Evolutionary conservation across 2,888 invertebrate genomes (phyloP), one percentile per base, ranked within the genome.

Genomic region (Pachymerium ferrugineum): DNA sequence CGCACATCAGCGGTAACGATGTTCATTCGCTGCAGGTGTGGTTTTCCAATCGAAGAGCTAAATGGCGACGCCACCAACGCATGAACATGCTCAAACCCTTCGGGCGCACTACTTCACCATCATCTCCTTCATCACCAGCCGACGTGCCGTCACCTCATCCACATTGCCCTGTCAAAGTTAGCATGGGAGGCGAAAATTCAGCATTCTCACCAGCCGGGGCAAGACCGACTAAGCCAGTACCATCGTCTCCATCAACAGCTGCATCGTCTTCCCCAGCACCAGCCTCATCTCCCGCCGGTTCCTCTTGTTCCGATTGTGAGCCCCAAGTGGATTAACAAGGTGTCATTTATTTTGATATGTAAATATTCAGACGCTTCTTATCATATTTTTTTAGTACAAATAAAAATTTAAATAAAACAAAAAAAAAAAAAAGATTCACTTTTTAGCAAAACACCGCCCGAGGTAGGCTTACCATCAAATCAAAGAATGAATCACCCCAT

Each of bases 41-140:
- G 95, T 95, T 95, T 93, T 95, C 94, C 89, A 95, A 95, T 91
- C 93, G 95, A 91, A 91, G 95, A 87, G 95, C 95, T 86, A 95
- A 95, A 88, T 95, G 94, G 94, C 90, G 95, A 85, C 92, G 95
- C 83, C 94, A 95, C 86, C 94, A 95, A 85, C 91, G 94, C 84
- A 93, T 94, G 92, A 93, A 91, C 86, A 89, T 93, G 81, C 88
- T 93, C 73, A 75, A 77, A 31, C 78, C 78, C 16, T 77, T 76
- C 72, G 70, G 73, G 74, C 75, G 70, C 75, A 74, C 75, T 73
- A 70, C 75, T n/a, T 28, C 74, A 74, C 72, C 76, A 81, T 79
- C 78, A 79, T 79, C 82, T 79, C 80, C 82, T 79, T 80, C 83
- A 85, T 86, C 83, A 84, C 85, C 84, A 78, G 77, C 73, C 78